A percentile compares a stretch with the other conserved stretches of the same genome.
Evolutionary conservation across 2,113 vertebrate species (phyloP).

Genomic region (Hippocampus guttulatus): DNA sequence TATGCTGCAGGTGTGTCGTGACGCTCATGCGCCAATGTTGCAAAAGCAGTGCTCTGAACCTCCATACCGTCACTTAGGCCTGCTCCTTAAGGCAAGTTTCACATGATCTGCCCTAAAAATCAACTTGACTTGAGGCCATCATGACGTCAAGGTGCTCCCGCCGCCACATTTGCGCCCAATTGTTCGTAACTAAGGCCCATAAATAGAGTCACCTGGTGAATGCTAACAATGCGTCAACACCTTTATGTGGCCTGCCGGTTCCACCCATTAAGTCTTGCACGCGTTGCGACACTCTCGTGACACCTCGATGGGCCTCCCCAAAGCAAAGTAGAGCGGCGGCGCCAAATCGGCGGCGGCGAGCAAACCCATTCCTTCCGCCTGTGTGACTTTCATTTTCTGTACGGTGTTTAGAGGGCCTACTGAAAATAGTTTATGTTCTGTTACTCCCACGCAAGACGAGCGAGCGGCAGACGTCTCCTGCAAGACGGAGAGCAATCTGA

Average conservation of each 20-base stretch:
- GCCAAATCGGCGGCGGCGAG: slow-evolving; percentile 29
- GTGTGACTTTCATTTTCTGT: slow-evolving; percentile 40
- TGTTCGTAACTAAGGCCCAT: slow-evolving; percentile 4
- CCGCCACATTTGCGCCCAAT: slow-evolving; percentile 9
- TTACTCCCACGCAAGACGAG: slow-evolving; percentile 55
- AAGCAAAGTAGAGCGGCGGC: not conserved
- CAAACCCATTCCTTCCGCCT: slow-evolving; percentile 45
- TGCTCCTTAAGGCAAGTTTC: not conserved
- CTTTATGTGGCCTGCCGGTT: slow-evolving; percentile 1
- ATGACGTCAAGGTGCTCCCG: not conserved
- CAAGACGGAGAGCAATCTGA: slow-evolving; percentile 64
- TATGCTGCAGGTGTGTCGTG: too few species aligned
- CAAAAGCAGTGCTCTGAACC: not conserved
- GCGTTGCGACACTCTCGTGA: slow-evolving; percentile 14
- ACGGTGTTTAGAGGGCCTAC: slow-evolving; percentile 50
- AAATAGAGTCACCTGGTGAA: slow-evolving; percentile 2
- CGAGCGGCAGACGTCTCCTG: slow-evolving; percentile 48
- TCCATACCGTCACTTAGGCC: not conserved
- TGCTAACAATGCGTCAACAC: not conserved
- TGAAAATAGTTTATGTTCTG: slow-evolving; percentile 64
- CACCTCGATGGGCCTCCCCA: slow-evolving; percentile 10
- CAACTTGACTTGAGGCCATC: not conserved
- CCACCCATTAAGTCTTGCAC: slow-evolving; percentile 1
- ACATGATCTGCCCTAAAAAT: not conserved
- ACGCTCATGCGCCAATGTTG: too few species aligned